Percentiles rank a stretch among this genome's conserved stretches.
phyloP scores from a whole-genome alignment of 2,888 invertebrate genomes.

The Andrena bucephala region DNA sequence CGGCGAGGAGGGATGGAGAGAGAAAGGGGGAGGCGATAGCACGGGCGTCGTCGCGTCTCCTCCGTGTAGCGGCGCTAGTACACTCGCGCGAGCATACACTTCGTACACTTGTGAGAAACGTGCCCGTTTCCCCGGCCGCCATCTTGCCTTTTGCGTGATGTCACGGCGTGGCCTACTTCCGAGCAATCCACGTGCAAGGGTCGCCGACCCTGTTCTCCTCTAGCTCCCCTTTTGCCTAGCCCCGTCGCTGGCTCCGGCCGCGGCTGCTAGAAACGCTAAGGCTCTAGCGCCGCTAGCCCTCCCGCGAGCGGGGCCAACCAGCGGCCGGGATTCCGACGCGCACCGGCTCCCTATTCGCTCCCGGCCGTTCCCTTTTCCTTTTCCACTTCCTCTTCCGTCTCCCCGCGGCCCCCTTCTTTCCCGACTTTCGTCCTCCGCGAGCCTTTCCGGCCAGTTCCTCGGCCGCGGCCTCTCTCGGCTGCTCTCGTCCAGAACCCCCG shows the following conservation, averaged over 20 bases:
- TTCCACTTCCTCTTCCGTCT: conserved; percentile 21
- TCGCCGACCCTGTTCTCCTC: conserved; percentile 78
- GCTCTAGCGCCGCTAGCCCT: conserved; percentile 33
- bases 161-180: conserved; percentile 83
- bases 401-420: neutral
- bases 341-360: conserved; percentile 15
- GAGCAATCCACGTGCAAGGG: conserved; percentile 82
- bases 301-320: conserved; percentile 29
- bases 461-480: neutral
- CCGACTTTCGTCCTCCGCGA: conserved; percentile 13
- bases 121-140: conserved; percentile 75
- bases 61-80: conserved; percentile 30
- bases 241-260: conserved; percentile 14
- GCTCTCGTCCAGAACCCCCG: neutral
- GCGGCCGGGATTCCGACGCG: conserved; percentile 24
- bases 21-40: conserved; percentile 43
- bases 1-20: neutral
- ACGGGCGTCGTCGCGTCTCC: conserved; percentile 60
- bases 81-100: neutral
- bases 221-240: conserved; percentile 73
- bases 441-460: conserved; percentile 1
- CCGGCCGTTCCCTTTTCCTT: neutral
- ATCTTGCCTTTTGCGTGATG: conserved; percentile 82
- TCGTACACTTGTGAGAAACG: conserved; percentile 66
- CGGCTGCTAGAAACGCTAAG: conserved; percentile 28